Percentiles rank a stretch among this genome's conserved stretches.
Evolutionary conservation across 2,888 invertebrate genomes (phyloP).

Genomic region (Temnothorax ravouxi): DNA sequence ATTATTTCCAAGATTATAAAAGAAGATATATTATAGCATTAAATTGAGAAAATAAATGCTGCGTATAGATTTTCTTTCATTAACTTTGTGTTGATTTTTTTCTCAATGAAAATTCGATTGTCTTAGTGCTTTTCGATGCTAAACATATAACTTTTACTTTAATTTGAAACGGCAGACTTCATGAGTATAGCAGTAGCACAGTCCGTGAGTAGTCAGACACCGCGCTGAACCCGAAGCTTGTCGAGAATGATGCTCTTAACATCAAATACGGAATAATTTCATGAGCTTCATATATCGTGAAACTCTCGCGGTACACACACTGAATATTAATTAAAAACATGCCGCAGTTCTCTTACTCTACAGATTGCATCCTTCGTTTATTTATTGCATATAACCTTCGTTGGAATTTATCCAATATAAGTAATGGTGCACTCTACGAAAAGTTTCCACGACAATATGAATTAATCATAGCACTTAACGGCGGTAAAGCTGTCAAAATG

Average conservation of each 20-base stretch:
- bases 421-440: not conserved
- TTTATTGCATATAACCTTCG: not conserved
- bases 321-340: constrained; percentile 34
- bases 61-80: not conserved
- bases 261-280: constrained; percentile 32
- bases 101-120: not conserved
- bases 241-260: constrained; percentile 15
- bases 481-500: not conserved
- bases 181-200: constrained; percentile 8
- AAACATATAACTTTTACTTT: not conserved
- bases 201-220: constrained; percentile 23
- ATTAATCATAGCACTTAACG: constrained; percentile 1
- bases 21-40: not conserved
- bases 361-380: not conserved
- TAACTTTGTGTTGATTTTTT: not conserved
- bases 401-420: constrained; percentile 10
- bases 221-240: not conserved
- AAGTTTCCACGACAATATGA: not conserved
- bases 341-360: not conserved
- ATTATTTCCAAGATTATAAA: not conserved
- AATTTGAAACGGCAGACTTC: not conserved
- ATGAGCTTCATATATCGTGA: not conserved
- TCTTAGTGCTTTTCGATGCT: not conserved
- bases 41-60: not conserved
- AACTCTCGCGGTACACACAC: not conserved